Conservation (phyloP, 2,888 invertebrate species). For the Altica lythri region DNA sequence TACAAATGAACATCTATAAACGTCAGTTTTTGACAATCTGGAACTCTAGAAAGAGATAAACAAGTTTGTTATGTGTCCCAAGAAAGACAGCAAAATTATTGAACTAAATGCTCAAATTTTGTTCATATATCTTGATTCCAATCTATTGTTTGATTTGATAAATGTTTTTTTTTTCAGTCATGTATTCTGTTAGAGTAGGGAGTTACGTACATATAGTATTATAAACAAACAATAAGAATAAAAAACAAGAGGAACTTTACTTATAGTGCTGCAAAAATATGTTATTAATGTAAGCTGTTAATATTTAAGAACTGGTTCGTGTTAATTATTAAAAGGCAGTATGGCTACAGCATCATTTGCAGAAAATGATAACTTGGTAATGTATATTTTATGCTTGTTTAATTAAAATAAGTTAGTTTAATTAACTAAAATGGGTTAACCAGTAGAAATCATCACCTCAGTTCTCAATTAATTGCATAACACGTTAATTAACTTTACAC, state of each 20-base stretch:
- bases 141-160: slow-evolving; percentile 1
- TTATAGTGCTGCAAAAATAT: slow-evolving; percentile 6
- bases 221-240: slow-evolving; percentile 11
- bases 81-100: too few species aligned
- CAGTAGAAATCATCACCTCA: slow-evolving; percentile 1
- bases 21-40: too few species aligned
- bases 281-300: slow-evolving; percentile 3
- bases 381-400: neutral
- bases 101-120: too few species aligned
- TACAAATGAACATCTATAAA: too few species aligned
- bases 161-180: slow-evolving; percentile 8
- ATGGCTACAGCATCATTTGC: slow-evolving; percentile 29
- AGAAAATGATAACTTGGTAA: slow-evolving; percentile 28
- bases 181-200: slow-evolving; percentile 7
- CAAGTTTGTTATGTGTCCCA: too few species aligned
- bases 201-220: slow-evolving; percentile 9
- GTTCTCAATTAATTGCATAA: neutral
- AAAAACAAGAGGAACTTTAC: neutral
- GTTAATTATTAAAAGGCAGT: slow-evolving; percentile 13
- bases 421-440: neutral
- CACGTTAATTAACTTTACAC: too few species aligned
- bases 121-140: too few species aligned
- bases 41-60: too few species aligned
- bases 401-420: neutral
- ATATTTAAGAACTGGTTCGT: slow-evolving; percentile 5